These are phyloP conservation scores for Cancer borealis DNA, from an alignment of 2,888 invertebrate species.

Conservation along the genomic window DNA sequence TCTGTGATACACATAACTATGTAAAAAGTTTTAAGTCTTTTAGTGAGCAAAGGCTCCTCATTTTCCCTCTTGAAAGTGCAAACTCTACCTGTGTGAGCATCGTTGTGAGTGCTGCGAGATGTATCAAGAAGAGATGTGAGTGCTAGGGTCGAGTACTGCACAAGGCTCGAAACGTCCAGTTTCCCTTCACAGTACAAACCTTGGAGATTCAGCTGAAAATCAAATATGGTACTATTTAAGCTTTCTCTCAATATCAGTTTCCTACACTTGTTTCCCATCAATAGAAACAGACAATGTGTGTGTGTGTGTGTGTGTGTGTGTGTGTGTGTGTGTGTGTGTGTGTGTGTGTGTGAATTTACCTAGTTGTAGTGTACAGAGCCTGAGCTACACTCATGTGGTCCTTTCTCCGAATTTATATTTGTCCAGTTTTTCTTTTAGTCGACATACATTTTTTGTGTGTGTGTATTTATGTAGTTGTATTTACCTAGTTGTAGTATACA, in stretches of 20 bases:
- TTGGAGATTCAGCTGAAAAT: conserved; percentile 56
- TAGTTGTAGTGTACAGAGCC: too few species aligned
- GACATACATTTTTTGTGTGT: too few species aligned
- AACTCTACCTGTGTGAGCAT: conserved; percentile 46
- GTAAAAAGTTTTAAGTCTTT: background rate
- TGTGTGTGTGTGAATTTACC: background rate
- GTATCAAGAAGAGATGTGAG: background rate
- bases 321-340: conserved; percentile 13
- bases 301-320: conserved; percentile 40
- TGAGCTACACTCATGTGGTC: too few species aligned
- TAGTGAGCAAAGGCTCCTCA: too few species aligned
- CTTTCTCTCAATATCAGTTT: background rate
- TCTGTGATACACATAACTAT: background rate
- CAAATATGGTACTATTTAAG: background rate
- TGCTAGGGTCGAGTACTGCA: conserved; percentile 61
- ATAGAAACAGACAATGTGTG: conserved; percentile 4
- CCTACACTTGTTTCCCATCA: background rate
- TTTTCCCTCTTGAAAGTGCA: background rate
- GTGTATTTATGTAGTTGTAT: too few species aligned
- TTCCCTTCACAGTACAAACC: conserved; percentile 59
- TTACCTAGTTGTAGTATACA: too few species aligned
- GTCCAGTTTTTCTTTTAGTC: too few species aligned
- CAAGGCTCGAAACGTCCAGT: conserved; percentile 49
- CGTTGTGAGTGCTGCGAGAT: conserved; percentile 23
- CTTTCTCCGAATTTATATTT: too few species aligned